Conservation (phyloP, 2,113 vertebrate genomes). For the Onychostoma macrolepis region DNA sequence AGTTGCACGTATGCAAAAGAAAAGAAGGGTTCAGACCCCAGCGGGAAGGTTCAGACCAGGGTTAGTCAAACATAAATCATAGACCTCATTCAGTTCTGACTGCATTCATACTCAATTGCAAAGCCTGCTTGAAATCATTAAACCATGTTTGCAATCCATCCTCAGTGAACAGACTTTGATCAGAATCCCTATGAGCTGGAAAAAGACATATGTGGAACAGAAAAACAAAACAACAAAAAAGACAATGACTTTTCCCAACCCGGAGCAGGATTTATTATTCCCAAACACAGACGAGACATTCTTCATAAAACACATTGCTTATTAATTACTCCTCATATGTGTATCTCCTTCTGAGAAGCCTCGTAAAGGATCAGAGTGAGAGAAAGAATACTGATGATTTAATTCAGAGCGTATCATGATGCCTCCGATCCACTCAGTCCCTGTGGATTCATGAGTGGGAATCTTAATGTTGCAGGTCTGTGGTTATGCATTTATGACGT, state of each 20-base stretch:
- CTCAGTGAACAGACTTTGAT: slow-evolving; percentile 33
- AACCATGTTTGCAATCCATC: slow-evolving; percentile 28
- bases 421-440: slow-evolving; percentile 63
- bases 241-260: background rate
- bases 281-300: slow-evolving; percentile 22
- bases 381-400: slow-evolving; percentile 34
- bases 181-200: background rate
- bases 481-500: slow-evolving; percentile 47
- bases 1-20: slow-evolving; percentile 50
- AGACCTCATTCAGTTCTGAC: background rate
- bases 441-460: slow-evolving; percentile 56
- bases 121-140: slow-evolving; percentile 27
- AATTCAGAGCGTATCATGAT: slow-evolving; percentile 54
- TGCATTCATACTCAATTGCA: slow-evolving; percentile 12
- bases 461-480: slow-evolving; percentile 48
- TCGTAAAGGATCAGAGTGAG: slow-evolving; percentile 20
- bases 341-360: slow-evolving; percentile 15
- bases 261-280: background rate
- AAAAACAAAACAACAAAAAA: slow-evolving; percentile 25
- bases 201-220: slow-evolving; percentile 16
- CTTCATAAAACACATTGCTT: slow-evolving; percentile 9
- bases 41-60: slow-evolving; percentile 91
- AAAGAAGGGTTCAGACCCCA: slow-evolving; percentile 79
- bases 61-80: slow-evolving; percentile 85
- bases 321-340: slow-evolving; percentile 19